Percentiles rank a stretch among this genome's conserved stretches.
Conservation (phyloP, 2,797 vertebrate genomes). For the Rhinoraja longicauda region DNA sequence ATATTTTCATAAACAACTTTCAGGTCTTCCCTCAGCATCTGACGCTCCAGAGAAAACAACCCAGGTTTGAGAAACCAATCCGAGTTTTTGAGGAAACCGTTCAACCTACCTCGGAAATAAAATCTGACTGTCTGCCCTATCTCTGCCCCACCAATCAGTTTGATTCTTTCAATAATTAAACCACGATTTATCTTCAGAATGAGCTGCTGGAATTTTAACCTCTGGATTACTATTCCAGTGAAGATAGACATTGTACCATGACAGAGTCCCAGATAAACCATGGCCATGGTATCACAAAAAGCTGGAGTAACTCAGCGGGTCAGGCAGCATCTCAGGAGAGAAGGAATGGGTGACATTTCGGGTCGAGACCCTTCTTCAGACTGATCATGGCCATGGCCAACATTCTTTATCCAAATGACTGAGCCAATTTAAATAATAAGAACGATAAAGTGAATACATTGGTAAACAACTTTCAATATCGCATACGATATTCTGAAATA, state of each 20-base stretch:
- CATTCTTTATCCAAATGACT: background rate
- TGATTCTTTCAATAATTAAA: background rate
- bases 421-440: background rate
- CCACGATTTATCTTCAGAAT: background rate
- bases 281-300: too few relatives aligned
- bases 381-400: background rate
- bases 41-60: too few relatives aligned
- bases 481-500: background rate
- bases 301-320: too few relatives aligned
- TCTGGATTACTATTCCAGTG: background rate
- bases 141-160: background rate
- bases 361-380: too few relatives aligned
- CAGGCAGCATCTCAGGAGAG: too few relatives aligned
- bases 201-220: background rate
- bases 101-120: too few relatives aligned
- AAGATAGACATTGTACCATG: background rate
- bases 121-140: too few relatives aligned
- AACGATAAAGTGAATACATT: background rate
- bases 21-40: too few relatives aligned
- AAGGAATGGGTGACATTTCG: too few relatives aligned
- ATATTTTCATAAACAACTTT: too few relatives aligned
- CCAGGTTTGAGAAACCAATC: too few relatives aligned
- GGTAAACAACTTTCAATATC: background rate
- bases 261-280: background rate
- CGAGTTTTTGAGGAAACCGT: too few relatives aligned